Evolutionary conservation across 1,140 invertebrate species (phyloP), one percentile per base, ranked within the genome.

Genomic region (Homalodisca vitripennis): DNA sequence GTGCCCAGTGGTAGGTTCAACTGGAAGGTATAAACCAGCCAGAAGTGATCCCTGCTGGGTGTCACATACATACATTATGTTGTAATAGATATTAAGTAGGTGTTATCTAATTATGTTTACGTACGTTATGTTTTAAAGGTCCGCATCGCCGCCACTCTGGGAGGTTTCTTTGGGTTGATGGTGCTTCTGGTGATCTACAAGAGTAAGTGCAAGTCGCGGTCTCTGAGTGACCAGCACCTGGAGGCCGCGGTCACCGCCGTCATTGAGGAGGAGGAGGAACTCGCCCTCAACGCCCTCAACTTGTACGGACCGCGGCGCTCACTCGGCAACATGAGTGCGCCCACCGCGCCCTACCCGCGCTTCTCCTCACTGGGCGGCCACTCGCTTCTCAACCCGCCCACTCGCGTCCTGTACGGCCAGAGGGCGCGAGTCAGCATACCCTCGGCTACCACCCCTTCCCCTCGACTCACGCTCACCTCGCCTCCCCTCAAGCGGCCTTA

Each of bases 111-210:
- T n/a, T n/a, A n/a, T n/a, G n/a, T n/a, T n/a, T n/a, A n/a, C n/a
- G n/a, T n/a, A n/a, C n/a, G n/a, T n/a, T n/a, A n/a, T n/a, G n/a
- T n/a, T n/a, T n/a, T n/a, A n/a, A 41, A 77, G 75, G 74, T 92
- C 67, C 85, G 93, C 48, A 95, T 94, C 78, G 93, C 93, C 60
- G 91, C 91, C 70, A 94, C 93, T 2, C 83, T 95, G 31, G 92
- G 92, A 73, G 91, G 91, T 70, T 93, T 95, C 78, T 95, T 95
- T 81, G 87, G 89, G 34, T 81, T 95, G 71, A 94, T 95, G 88
- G 91, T 93, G 14, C 87, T 94, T 75, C 83, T 93, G 70, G 89
- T 95, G 67, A 84, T 94, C 47, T 95, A 93, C 82, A 95, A 95
- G 80, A 93, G 90, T 78, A 84, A 84, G 75, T 85, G 84, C 74